A percentile compares a stretch with the other conserved stretches of the same genome.
phyloP scores from a whole-genome alignment of 2,888 invertebrate species.

The Hecatera dysodea region DNA sequence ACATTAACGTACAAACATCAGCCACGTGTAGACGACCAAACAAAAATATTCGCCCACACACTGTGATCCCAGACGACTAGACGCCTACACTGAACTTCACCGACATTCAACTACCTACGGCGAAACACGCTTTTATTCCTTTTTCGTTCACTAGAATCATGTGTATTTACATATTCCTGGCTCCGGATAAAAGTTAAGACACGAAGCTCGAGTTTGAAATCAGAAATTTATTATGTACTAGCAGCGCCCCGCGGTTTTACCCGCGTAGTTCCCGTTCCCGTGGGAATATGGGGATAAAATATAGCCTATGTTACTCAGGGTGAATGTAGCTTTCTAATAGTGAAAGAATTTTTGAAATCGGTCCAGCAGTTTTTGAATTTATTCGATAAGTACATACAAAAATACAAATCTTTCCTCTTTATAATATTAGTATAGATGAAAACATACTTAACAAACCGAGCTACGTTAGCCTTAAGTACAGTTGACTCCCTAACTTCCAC shows the following conservation, averaged over 20 bases:
- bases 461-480: not conserved
- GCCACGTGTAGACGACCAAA: conserved; percentile 61
- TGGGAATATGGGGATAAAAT: no score
- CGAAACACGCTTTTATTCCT: conserved; percentile 42
- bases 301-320: no score
- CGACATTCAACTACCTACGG: conserved; percentile 49
- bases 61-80: conserved; percentile 60
- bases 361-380: no score
- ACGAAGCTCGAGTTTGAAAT: conserved; percentile 10
- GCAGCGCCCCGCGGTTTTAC: no score
- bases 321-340: no score
- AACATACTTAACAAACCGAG: not conserved
- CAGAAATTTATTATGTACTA: no score
- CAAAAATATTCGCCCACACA: conserved; percentile 68
- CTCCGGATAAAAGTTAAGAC: conserved; percentile 11
- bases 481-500: not conserved
- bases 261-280: no score
- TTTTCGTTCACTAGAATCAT: conserved; percentile 40
- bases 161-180: conserved; percentile 49
- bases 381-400: no score
- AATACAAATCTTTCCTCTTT: no score
- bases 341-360: no score
- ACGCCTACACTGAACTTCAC: conserved; percentile 62
- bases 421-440: not conserved
- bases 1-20: conserved; percentile 52